Conservation (phyloP, 2,797 vertebrate genomes). For the Mallotus villosus region DNA sequence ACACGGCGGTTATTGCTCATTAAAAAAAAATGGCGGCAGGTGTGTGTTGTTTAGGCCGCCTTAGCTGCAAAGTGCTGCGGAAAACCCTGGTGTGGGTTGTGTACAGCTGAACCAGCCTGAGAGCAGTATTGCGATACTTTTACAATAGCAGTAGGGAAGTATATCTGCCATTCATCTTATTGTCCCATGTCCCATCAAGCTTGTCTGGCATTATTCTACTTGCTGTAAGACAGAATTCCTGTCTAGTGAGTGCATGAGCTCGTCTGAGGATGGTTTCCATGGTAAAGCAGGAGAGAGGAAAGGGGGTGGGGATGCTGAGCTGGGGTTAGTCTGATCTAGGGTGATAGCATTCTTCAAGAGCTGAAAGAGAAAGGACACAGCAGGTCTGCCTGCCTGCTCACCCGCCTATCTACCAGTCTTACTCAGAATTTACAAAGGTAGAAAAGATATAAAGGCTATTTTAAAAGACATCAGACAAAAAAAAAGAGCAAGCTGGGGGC, state of each 20-base stretch:
- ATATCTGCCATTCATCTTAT: not conserved
- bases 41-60: too few relatives aligned
- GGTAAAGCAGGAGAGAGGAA: conserved; percentile 50
- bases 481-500: conserved; percentile 34
- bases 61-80: too few relatives aligned
- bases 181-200: conserved; percentile 24
- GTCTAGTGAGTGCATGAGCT: conserved; percentile 56
- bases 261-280: conserved; percentile 66
- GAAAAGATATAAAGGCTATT: conserved; percentile 15
- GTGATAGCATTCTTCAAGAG: conserved; percentile 57
- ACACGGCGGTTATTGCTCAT: too few relatives aligned
- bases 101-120: not conserved
- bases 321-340: conserved; percentile 47
- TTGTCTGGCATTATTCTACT: conserved; percentile 57
- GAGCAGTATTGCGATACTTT: not conserved
- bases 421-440: conserved; percentile 35
- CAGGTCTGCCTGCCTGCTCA: conserved; percentile 45
- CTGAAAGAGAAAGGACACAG: conserved; percentile 46
- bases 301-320: conserved; percentile 22
- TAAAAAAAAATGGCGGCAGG: too few relatives aligned
- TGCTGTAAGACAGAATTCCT: conserved; percentile 66
- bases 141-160: not conserved
- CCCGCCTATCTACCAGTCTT: conserved; percentile 40
- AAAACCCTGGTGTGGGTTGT: too few relatives aligned
- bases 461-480: conserved; percentile 32